Conservation (phyloP, 2,113 vertebrate species). For the Dolichallabes microphthalmus region DNA sequence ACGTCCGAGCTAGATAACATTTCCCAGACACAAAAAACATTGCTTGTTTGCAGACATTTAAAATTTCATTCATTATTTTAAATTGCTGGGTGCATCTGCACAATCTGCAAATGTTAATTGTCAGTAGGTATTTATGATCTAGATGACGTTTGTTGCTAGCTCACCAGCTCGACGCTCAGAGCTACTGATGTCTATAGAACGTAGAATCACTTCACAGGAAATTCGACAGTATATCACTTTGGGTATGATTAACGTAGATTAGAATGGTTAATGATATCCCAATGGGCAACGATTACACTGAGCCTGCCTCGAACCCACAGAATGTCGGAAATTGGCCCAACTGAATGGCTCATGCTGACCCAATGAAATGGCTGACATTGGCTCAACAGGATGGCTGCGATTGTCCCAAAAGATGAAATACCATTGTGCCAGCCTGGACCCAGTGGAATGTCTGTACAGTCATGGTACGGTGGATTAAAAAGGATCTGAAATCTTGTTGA, state of each 20-base stretch:
- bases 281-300: background rate
- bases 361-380: background rate
- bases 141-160: background rate
- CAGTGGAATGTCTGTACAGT: background rate
- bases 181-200: background rate
- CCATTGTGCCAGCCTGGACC: background rate
- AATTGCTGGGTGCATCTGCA: background rate
- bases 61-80: background rate
- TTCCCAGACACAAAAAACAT: background rate
- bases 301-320: background rate
- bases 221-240: background rate
- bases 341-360: background rate
- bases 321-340: background rate
- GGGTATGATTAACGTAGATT: too few species aligned
- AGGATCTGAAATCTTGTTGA: background rate
- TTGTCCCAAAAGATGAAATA: background rate
- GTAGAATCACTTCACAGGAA: background rate
- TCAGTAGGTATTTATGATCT: background rate
- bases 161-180: background rate
- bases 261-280: background rate
- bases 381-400: background rate
- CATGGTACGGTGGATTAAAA: background rate
- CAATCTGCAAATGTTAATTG: background rate
- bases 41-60: background rate
- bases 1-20: background rate